Base-by-base conservation (phyloP, 2,888 invertebrate species). In the Coelopa pilipes region DNA sequence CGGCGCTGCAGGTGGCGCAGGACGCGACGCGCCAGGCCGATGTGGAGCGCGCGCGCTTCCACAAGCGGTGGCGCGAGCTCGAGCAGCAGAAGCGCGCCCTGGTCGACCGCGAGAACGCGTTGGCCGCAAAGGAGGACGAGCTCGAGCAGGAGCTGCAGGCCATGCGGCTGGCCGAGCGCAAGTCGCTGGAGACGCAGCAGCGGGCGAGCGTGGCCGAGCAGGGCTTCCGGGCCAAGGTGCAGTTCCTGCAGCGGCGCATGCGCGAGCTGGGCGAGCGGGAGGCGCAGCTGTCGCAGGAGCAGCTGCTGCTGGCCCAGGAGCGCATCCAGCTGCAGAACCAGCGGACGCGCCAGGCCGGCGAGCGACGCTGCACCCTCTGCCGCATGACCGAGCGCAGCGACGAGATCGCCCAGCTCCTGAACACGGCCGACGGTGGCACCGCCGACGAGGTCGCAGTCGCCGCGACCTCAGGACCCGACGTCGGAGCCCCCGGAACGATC, bases 21-120 rank as follows among this genome's bases (percentile, higher is more conserved):
- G 87, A 88, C 76, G 86, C 87, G 0, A 82, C 86, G 1, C 82
- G 81, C 0, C 85, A 84, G 69, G 85, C 88, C 0, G 87, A 87
- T 76, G 78, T 81, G 9, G 88, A 87, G 76, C 84, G 87, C 1
- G 84, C 86, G 50, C 84, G 86, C 4, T 85, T 81, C 17, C 81
- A 85, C 66, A 84, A 82, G 72, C 79, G 83, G 73, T 87, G 88
- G 76, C 81, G 87, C 0, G 83, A 87, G 13, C 62, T 83, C 49
- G 88, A 88, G 75, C 79, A 82, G 2, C 84, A 83, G 45, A 87
- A 86, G 71, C 84, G 88, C 2, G 78, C 80, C 4, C 71, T 88
- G 0, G 70, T 82, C 17, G 87, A 87, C 21, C 84, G 82, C 72
- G 87, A 88, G 75, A 85, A 83, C 67, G 72, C 72, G 0, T 72